These are phyloP conservation scores for Platysteira castanea DNA, from an alignment of 2,113 vertebrate genomes.

Conservation along the genomic window DNA sequence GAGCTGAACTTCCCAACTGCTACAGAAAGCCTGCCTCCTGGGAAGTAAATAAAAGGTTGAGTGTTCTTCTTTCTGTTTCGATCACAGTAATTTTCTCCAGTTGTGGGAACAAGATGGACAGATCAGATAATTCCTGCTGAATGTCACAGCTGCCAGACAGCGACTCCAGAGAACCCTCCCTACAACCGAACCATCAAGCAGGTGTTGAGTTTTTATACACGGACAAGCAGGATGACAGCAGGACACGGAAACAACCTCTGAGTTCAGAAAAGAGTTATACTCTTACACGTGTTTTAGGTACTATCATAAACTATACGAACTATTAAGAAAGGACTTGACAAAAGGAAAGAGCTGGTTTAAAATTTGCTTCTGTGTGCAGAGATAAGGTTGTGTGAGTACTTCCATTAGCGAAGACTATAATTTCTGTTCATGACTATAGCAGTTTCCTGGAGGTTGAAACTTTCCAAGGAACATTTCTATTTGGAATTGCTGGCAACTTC, in stretches of 20 bases:
- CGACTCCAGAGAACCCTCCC: not conserved
- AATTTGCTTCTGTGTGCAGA: not conserved
- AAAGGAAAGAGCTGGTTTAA: not conserved
- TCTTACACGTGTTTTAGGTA: not conserved
- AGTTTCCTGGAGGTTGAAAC: not conserved
- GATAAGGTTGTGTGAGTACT: not conserved
- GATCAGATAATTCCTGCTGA: not conserved
- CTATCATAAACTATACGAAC: not conserved
- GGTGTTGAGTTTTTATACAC: not conserved
- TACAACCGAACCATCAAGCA: not conserved
- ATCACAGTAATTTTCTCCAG: slow-evolving; percentile 34
- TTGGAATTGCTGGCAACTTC: not conserved
- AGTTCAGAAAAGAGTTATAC: not conserved
- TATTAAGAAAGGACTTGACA: not conserved
- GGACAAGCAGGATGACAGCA: not conserved
- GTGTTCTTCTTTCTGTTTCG: not conserved
- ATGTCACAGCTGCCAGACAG: not conserved
- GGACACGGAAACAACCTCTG: not conserved
- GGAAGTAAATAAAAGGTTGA: slow-evolving; percentile 5
- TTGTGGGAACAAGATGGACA: not conserved
- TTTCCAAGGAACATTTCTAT: not conserved
- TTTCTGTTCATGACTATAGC: not conserved
- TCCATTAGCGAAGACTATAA: not conserved
- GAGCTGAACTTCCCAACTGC: not conserved
- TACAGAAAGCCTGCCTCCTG: not conserved